A percentile compares a stretch with the other conserved stretches of the same genome.
Evolutionary conservation across 1,140 invertebrate species (phyloP).

Genomic region (Sycobia sp.): DNA sequence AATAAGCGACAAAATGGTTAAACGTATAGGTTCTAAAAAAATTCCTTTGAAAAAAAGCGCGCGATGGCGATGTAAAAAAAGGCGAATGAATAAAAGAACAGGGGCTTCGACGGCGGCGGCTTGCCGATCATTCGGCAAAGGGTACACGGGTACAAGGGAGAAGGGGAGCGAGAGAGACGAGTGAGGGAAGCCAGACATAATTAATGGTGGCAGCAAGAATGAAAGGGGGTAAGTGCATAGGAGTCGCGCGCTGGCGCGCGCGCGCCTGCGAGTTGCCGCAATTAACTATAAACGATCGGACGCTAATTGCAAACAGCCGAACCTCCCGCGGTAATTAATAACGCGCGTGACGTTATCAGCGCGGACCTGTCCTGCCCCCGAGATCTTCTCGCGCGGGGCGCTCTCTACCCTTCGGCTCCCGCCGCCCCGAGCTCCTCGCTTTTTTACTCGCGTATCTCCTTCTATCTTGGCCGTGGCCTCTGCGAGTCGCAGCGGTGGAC

Average conservation of each 20-base stretch:
- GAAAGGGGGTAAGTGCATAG: constrained; percentile 40
- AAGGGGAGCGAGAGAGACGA: constrained; percentile 3
- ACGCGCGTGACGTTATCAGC: constrained; percentile 51
- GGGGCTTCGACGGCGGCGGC: background rate
- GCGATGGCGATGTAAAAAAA: constrained; percentile 1
- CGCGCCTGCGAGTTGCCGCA: no score
- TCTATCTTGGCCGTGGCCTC: background rate
- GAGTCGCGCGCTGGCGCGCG: constrained; percentile 35
- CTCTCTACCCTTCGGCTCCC: background rate
- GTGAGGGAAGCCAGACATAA: constrained; percentile 39
- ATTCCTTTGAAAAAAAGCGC: constrained; percentile 15
- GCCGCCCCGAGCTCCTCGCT: background rate
- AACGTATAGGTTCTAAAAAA: constrained; percentile 7
- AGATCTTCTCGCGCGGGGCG: constrained; percentile 31
- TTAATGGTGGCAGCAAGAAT: constrained; percentile 46
- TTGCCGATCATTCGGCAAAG: no score
- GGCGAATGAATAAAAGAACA: background rate
- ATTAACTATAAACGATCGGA: constrained; percentile 55
- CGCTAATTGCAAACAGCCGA: constrained; percentile 56
- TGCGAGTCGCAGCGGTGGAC: background rate
- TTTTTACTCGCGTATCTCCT: background rate
- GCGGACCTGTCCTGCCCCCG: constrained; percentile 31
- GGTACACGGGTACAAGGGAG: background rate
- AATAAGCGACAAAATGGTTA: constrained; percentile 10
- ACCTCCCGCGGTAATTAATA: constrained; percentile 52